Conservation (phyloP, 2,888 invertebrate species). For the Adela reaumurella region DNA sequence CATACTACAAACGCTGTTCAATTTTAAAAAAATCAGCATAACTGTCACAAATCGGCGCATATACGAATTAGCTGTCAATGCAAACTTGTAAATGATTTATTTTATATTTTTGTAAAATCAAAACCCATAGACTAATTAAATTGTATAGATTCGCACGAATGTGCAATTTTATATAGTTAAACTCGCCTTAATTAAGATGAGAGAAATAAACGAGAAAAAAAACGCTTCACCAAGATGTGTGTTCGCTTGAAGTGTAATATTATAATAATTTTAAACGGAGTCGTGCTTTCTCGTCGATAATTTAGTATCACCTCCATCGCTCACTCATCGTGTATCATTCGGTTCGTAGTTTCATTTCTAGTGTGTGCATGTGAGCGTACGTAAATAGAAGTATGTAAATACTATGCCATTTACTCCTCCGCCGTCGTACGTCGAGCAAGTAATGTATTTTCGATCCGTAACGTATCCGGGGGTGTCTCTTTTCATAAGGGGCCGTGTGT, state of each 20-base stretch:
- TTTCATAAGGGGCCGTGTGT: too few species aligned
- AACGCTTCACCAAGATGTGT: constrained; percentile 17
- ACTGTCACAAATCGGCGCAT: too few species aligned
- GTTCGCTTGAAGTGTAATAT: constrained; percentile 36
- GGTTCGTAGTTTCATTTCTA: background rate
- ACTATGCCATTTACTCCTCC: too few species aligned
- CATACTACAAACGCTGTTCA: too few species aligned
- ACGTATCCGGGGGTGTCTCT: too few species aligned
- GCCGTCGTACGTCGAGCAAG: too few species aligned
- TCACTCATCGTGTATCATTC: background rate
- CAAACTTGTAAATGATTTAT: too few species aligned
- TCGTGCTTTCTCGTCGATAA: background rate
- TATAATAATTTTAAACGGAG: constrained; percentile 18
- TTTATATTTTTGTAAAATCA: constrained; percentile 58
- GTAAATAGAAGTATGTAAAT: too few species aligned
- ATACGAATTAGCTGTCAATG: too few species aligned
- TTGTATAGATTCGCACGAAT: constrained; percentile 53
- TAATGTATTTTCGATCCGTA: too few species aligned
- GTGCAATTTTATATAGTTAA: constrained; percentile 31
- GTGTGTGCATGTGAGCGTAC: background rate
- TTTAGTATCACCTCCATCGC: background rate
- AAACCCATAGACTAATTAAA: constrained; percentile 41
- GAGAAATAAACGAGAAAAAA: background rate
- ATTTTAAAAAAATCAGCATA: too few species aligned
- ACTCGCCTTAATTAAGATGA: background rate